Evolutionary conservation across 2,113 vertebrate genomes (phyloP).

Genomic region (Tamias sibiricus): DNA sequence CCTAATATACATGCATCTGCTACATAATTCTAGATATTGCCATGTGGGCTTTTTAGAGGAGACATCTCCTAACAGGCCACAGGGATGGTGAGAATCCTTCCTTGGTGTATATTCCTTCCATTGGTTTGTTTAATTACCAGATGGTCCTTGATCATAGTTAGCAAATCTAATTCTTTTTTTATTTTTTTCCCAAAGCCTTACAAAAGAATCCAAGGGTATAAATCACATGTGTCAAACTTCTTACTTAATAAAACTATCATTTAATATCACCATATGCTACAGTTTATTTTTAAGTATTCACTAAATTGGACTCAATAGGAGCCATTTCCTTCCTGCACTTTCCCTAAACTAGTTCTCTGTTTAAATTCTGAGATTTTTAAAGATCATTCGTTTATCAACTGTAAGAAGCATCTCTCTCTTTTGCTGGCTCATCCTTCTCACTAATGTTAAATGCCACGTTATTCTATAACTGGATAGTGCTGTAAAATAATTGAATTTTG

Average conservation of each 20-base stretch:
- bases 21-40: not conserved
- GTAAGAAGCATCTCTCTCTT: not conserved
- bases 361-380: conserved; percentile 48
- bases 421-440: not conserved
- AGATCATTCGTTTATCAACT: conserved; percentile 9
- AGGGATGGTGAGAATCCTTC: not conserved
- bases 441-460: not conserved
- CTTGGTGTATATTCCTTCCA: not conserved
- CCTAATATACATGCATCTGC: fast-evolving
- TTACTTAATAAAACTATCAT: not conserved
- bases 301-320: not conserved
- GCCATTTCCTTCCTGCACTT: not conserved
- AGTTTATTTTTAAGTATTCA: conserved; percentile 57
- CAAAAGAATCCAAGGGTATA: not conserved
- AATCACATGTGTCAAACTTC: not conserved
- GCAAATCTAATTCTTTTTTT: not conserved
- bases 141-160: not conserved
- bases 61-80: not conserved
- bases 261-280: not conserved
- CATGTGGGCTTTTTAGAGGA: not conserved
- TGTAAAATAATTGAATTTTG: conserved; percentile 45
- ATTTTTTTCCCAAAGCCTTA: not conserved
- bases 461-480: not conserved
- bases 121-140: not conserved
- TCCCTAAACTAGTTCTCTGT: not conserved